These are phyloP conservation scores for Limnothrissa miodon DNA, from an alignment of 2,113 vertebrate species.

Conservation along the genomic window DNA sequence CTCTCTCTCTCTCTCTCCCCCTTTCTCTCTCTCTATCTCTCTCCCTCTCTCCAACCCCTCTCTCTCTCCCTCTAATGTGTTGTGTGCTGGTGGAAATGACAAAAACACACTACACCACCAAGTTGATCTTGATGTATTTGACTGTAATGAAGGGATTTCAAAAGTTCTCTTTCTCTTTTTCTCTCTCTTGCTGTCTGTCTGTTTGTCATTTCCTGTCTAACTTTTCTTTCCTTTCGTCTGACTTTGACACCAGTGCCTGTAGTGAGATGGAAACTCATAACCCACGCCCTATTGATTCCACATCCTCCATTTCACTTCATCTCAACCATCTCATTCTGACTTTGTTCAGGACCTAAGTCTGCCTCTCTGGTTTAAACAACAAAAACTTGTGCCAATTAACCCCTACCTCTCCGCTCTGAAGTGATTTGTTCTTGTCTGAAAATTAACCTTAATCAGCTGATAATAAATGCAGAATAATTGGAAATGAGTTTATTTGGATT, in stretches of 20 bases:
- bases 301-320: slow-evolving; percentile 10
- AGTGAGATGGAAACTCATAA: neutral
- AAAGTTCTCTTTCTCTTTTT: slow-evolving; percentile 19
- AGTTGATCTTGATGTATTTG: too few species aligned
- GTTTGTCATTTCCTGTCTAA: neutral
- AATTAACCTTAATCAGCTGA: neutral
- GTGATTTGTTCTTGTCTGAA: neutral
- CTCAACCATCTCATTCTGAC: neutral
- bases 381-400: neutral
- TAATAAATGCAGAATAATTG: neutral
- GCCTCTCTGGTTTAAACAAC: neutral
- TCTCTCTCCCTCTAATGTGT: too few species aligned
- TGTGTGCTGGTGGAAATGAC: too few species aligned
- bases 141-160: too few species aligned
- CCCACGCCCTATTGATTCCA: neutral
- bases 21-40: too few species aligned
- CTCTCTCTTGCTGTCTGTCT: neutral
- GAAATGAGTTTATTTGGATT: neutral
- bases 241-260: neutral
- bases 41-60: too few species aligned
- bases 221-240: neutral
- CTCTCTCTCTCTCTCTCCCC: too few species aligned
- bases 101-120: too few species aligned
- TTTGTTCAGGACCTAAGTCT: neutral
- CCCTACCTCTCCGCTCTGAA: neutral